phyloP scores from a whole-genome alignment of 2,113 vertebrate genomes.

The Sminthopsis crassicaudata region DNA sequence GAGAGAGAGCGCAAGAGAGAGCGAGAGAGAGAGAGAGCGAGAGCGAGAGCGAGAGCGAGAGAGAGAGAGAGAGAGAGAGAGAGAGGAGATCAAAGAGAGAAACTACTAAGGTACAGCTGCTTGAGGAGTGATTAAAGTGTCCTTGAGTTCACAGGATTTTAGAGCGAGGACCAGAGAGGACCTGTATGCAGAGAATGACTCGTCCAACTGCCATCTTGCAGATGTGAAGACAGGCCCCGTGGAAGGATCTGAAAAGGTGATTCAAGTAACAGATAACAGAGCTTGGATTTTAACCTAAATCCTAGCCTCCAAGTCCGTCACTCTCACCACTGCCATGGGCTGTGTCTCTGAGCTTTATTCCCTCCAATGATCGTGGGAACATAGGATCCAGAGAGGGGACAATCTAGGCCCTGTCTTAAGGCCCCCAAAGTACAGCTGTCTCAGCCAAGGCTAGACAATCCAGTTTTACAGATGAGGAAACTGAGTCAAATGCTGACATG shows the following conservation, averaged over 20 bases:
- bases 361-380: background rate
- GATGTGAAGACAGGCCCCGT: background rate
- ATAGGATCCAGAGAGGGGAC: background rate
- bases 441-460: background rate
- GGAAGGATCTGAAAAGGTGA: background rate
- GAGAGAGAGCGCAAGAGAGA: no score
- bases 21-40: background rate
- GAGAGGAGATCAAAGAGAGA: background rate
- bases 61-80: background rate
- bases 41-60: background rate
- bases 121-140: background rate
- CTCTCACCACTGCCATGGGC: background rate
- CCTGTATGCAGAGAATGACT: background rate
- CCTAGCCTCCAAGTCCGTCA: background rate
- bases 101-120: background rate
- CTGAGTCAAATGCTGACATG: background rate
- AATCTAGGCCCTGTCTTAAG: no score
- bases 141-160: background rate
- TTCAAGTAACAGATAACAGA: background rate
- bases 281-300: background rate
- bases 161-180: background rate
- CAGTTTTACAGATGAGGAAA: background rate
- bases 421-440: accelerated
- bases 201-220: background rate
- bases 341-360: background rate